Evolutionary conservation across 2,113 vertebrate species (phyloP).

Genomic region (Phrynosoma platyrhinos): DNA sequence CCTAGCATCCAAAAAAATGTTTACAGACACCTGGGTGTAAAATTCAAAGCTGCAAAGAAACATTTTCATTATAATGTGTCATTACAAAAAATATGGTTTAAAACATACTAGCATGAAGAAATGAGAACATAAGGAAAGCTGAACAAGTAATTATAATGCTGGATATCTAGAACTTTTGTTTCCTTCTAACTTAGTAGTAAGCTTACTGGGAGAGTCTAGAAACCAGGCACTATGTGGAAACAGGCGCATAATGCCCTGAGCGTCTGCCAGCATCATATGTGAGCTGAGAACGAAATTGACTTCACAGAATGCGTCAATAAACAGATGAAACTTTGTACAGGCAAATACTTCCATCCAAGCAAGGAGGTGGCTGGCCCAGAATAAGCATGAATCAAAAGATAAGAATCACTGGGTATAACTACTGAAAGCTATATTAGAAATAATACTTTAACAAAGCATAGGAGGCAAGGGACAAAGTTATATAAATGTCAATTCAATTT

Average conservation of each 20-base stretch:
- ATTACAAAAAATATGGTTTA: not conserved
- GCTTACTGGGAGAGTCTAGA: no score
- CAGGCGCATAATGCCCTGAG: not conserved
- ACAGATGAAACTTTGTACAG: not conserved
- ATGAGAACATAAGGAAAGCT: not conserved
- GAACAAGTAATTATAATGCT: not conserved
- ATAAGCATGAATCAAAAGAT: not conserved
- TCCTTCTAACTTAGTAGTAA: not conserved
- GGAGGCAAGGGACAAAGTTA: not conserved
- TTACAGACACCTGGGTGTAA: not conserved
- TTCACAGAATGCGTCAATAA: not conserved
- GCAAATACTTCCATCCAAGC: not conserved
- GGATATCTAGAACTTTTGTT: not conserved
- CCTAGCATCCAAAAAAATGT: not conserved
- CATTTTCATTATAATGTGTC: slow-evolving; percentile 3
- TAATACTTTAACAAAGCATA: not conserved
- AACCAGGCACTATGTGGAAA: not conserved
- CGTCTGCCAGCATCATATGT: no score
- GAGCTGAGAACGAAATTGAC: not conserved
- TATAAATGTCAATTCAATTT: not conserved
- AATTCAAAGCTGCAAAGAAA: not conserved
- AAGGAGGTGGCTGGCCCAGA: no score
- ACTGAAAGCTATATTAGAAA: not conserved
- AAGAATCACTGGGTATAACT: not conserved
- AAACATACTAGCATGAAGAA: no score